phyloP scores from a whole-genome alignment of 2,888 invertebrate species.

The Metalampra italica region DNA sequence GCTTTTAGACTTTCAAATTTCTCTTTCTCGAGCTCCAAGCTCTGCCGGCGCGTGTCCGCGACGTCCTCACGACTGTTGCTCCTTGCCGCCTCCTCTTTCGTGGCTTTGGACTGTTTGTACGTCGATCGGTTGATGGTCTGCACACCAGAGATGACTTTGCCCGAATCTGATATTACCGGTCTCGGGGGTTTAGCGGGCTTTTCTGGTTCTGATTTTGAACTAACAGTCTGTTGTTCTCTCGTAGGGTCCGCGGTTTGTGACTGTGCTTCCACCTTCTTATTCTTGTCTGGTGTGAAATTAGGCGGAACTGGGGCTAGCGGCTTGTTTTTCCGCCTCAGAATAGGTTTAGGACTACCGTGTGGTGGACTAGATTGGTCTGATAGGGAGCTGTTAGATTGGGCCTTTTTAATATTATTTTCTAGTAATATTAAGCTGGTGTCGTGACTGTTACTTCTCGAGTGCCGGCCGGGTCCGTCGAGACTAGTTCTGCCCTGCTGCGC shows the following conservation, averaged over 20 bases:
- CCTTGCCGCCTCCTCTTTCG: conserved; percentile 63
- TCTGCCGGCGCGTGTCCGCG: conserved; percentile 69
- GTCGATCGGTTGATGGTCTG: conserved; percentile 81
- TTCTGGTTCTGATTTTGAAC: conserved; percentile 51
- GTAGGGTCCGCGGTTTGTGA: conserved; percentile 24
- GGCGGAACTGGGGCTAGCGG: conserved; percentile 85
- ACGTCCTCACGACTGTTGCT: conserved; percentile 62
- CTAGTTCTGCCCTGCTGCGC: conserved; percentile 20
- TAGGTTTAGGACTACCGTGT: conserved; percentile 86
- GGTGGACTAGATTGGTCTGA: conserved; percentile 84
- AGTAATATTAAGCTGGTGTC: conserved; percentile 76
- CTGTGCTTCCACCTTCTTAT: conserved; percentile 45
- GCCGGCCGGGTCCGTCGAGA: conserved; percentile 46
- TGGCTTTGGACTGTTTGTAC: conserved; percentile 71
- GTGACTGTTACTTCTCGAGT: conserved; percentile 79
- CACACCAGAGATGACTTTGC: conserved; percentile 71
- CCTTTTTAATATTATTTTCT: conserved; percentile 75
- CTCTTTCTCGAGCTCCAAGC: conserved; percentile 77
- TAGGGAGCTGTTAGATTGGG: conserved; percentile 83
- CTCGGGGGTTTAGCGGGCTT: conserved; percentile 83
- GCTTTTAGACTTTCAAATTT: conserved; percentile 47
- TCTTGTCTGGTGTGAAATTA: conserved; percentile 74
- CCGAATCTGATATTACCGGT: conserved; percentile 72
- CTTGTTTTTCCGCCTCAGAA: conserved; percentile 85
- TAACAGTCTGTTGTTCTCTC: conserved; percentile 28